phyloP scores from a whole-genome alignment of 2,888 invertebrate genomes.

The Tipula helvola region DNA sequence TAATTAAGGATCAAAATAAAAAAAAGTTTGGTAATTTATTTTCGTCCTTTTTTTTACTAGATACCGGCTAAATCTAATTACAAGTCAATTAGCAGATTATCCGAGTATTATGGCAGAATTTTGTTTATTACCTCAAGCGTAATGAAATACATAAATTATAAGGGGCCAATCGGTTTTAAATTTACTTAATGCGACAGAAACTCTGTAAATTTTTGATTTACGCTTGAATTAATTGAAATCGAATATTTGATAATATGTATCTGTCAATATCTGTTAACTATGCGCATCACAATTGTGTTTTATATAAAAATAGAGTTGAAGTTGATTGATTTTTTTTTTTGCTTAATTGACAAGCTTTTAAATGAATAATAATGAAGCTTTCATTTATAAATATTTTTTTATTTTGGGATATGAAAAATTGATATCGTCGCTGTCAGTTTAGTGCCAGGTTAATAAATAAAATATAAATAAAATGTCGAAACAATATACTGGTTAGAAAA shows the following conservation, averaged over 20 bases:
- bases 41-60: background rate
- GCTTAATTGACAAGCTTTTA: background rate
- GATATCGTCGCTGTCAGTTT: background rate
- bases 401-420: background rate
- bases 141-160: background rate
- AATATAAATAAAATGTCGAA: too few relatives aligned
- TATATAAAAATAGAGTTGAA: background rate
- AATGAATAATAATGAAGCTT: background rate
- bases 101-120: background rate
- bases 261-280: too few relatives aligned
- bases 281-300: background rate
- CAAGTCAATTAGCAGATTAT: background rate
- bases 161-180: too few relatives aligned
- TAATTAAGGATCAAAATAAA: background rate
- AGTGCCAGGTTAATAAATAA: too few relatives aligned
- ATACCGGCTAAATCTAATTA: background rate
- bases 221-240: background rate
- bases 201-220: background rate
- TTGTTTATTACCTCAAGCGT: background rate
- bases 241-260: background rate
- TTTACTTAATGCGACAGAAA: too few relatives aligned
- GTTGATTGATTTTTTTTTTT: background rate
- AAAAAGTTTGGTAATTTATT: background rate
- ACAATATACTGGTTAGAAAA: too few relatives aligned
- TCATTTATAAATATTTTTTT: background rate